Evolutionary conservation across 2,797 vertebrate species (phyloP), one percentile per base, ranked within the genome.

Genomic region (Ibycter americanus): DNA sequence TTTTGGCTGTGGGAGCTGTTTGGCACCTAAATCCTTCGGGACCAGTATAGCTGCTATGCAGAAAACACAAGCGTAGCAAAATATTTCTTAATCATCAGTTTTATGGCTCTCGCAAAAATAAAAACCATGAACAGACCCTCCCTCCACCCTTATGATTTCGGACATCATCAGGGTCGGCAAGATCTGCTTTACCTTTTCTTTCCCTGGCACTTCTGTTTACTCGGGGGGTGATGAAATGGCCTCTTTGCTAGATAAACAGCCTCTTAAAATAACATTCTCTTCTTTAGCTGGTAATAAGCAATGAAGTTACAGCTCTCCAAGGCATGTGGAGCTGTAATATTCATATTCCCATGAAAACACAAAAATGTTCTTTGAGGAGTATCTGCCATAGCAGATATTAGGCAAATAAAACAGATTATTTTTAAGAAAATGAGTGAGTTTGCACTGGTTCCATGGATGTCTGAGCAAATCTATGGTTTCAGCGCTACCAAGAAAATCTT

Each of bases 51-150:
- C 34, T 51, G 34, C 62, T 31, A 1, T 1, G 3, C 44, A n/a
- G 8, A 3, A 2, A 89, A 51, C 1, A 4, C 34, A 21, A 58
- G 10, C 0, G 1, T 14, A 42, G 29, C 1, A 1, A 36, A 49
- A 29, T 12, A 29, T 73, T 89, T 47, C 81, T 72, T 84, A 58
- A 87, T n/a, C 15, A 23, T 5, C 22, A 26, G 13, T 58, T 34
- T 72, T 83, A 59, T 12, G 21, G 74, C 46, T 89, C 83, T 90
- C 34, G 26, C 61, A 47, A 90, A 76, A 90, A 76, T 15, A 49
- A n/a, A 56, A 70, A 0, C 9, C n/a, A 15, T 22, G 26, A 68
- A 21, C 38, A 79, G 34, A 38, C 34, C 25, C 27, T 68, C 25
- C 31, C 77, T 54, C 14, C 32, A 38, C 17, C 77, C 61, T 51